Evolutionary conservation across 2,888 invertebrate species (phyloP).

Genomic region (Drosophila mettleri): DNA sequence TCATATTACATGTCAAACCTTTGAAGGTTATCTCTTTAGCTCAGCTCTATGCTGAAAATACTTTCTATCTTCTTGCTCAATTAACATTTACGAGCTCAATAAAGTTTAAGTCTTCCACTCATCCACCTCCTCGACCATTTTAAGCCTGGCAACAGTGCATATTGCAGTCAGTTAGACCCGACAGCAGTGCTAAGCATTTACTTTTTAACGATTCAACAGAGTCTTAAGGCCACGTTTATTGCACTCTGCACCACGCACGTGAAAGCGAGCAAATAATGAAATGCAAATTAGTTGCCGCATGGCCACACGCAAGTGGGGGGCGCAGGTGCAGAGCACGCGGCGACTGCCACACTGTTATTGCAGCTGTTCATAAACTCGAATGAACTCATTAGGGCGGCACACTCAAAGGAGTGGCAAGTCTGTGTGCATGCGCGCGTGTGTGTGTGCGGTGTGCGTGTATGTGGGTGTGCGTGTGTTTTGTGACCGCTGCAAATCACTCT

Average conservation of each 20-base stretch:
- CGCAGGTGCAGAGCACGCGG: constrained; percentile 4
- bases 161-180: background rate
- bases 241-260: constrained; percentile 28
- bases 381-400: constrained; percentile 60
- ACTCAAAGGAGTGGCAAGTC: constrained; percentile 14
- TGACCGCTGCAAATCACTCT: constrained; percentile 57
- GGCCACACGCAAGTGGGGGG: constrained; percentile 3
- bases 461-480: constrained; percentile 11
- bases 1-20: background rate
- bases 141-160: background rate
- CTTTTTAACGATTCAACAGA: constrained; percentile 44
- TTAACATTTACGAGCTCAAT: background rate
- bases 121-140: no score
- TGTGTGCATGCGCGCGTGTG: background rate
- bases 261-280: constrained; percentile 59
- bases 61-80: background rate
- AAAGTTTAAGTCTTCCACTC: background rate
- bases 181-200: background rate
- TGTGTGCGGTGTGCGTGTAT: background rate
- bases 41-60: background rate
- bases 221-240: constrained; percentile 37
- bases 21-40: background rate
- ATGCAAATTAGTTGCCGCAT: constrained; percentile 62
- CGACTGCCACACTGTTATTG: constrained; percentile 15
- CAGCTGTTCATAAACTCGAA: constrained; percentile 60